phyloP scores from a whole-genome alignment of 92 coral and sea anemone species.

The Isaurus tuberculatus region DNA sequence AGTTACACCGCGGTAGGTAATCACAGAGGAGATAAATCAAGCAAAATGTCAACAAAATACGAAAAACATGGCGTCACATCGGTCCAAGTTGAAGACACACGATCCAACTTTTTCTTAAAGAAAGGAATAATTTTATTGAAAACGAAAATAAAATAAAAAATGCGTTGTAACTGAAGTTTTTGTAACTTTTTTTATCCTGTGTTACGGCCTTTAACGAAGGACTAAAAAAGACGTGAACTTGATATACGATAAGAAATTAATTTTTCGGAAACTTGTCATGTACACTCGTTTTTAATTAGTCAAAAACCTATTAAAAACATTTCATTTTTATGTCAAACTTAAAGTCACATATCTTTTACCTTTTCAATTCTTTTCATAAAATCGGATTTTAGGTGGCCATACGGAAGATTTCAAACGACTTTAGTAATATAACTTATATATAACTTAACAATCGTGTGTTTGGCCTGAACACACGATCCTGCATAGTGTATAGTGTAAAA shows the following conservation, averaged over 20 bases:
- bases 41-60: background rate
- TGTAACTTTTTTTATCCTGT: background rate
- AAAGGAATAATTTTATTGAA: background rate
- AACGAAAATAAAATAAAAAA: background rate
- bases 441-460: background rate
- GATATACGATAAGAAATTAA: background rate
- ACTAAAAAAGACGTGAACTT: background rate
- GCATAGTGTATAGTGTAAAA: background rate
- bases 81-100: background rate
- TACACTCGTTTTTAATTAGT: background rate
- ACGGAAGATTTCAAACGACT: background rate
- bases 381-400: background rate
- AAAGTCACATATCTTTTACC: background rate
- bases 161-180: background rate
- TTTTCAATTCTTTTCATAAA: background rate
- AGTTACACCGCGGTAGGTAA: background rate
- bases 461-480: background rate
- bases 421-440: too few species aligned
- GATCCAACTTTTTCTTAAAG: background rate
- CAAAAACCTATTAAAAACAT: background rate
- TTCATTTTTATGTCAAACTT: background rate
- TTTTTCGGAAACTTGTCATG: background rate
- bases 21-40: background rate
- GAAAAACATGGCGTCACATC: slow-evolving; percentile 10
- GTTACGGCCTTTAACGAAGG: background rate